Conservation (phyloP, 1,140 invertebrate species). For the Periplaneta americana region DNA sequence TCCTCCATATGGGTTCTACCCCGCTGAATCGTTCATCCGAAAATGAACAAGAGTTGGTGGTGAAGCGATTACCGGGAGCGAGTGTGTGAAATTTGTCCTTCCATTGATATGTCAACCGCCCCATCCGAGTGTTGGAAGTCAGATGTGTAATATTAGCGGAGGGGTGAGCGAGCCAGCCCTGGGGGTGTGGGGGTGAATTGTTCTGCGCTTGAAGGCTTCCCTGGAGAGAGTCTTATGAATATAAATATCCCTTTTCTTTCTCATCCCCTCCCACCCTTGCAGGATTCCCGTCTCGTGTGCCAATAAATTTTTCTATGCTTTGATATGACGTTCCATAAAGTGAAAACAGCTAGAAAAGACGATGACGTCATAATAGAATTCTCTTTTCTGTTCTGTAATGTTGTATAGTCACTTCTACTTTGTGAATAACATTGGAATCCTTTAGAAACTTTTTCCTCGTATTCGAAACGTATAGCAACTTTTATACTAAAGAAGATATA, state of each 20-base stretch:
- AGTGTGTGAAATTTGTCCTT: not conserved
- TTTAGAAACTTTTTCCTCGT: too few species aligned
- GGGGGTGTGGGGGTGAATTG: not conserved
- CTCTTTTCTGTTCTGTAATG: not conserved
- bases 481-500: too few species aligned
- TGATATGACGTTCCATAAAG: not conserved
- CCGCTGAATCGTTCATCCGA: not conserved
- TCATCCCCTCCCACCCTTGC: not conserved
- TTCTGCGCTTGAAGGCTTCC: not conserved
- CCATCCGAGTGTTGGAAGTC: not conserved
- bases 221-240: not conserved
- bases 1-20: not conserved
- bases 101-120: not conserved
- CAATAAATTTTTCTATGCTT: not conserved
- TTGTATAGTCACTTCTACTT: not conserved
- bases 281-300: not conserved
- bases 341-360: not conserved
- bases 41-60: not conserved
- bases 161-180: not conserved
- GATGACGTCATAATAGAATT: not conserved
- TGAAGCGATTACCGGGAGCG: not conserved
- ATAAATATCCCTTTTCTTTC: not conserved
- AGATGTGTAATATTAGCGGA: too few species aligned
- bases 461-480: too few species aligned
- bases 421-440: not conserved